Evolutionary conservation across 2,888 invertebrate species (phyloP).

Genomic region (Drymonia ruficornis): DNA sequence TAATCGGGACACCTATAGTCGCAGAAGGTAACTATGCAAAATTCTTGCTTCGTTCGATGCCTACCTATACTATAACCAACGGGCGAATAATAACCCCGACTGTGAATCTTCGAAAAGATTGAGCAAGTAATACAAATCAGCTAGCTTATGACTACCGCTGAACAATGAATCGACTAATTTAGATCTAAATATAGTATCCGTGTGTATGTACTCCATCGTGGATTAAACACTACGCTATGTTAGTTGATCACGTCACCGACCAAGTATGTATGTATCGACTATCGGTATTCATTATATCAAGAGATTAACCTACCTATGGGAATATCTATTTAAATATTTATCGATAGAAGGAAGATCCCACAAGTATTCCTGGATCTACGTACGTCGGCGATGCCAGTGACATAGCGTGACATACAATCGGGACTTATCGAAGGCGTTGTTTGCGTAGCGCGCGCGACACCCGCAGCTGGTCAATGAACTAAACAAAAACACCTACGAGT

Average conservation of each 20-base stretch:
- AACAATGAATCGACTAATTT: neutral
- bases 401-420: conserved; percentile 76
- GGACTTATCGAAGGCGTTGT: conserved; percentile 80
- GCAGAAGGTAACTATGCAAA: conserved; percentile 32
- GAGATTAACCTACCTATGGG: conserved; percentile 8
- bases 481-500: conserved; percentile 79
- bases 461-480: conserved; percentile 78
- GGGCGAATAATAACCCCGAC: conserved; percentile 2
- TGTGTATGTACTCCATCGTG: neutral
- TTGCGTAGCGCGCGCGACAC: conserved; percentile 70
- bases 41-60: conserved; percentile 27
- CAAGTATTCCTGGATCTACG: conserved; percentile 29
- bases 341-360: conserved; percentile 13
- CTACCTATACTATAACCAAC: conserved; percentile 1
- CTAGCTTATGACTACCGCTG: neutral
- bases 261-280: neutral
- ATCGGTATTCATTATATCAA: neutral
- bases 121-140: conserved; percentile 1
- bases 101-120: neutral
- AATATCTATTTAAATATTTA: conserved; percentile 15
- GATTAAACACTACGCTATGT: neutral
- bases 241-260: neutral
- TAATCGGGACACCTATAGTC: conserved; percentile 33
- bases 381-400: conserved; percentile 61
- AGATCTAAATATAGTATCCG: neutral